Conservation (phyloP, 2,888 invertebrate species). For the Catocala sponsa region DNA sequence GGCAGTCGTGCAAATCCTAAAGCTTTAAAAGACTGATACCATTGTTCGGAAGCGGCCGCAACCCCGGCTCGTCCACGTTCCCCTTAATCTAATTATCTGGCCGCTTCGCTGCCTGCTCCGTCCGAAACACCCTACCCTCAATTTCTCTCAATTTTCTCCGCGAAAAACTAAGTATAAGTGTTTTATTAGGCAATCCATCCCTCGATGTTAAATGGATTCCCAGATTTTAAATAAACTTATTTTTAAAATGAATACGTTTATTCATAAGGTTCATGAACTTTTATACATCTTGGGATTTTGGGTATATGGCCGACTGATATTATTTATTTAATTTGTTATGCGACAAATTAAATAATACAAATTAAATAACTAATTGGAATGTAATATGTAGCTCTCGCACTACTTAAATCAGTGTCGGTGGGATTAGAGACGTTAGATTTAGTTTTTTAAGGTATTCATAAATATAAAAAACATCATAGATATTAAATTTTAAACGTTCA, state of each 20-base stretch:
- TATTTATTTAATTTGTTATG: too few species aligned
- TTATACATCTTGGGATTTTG: too few species aligned
- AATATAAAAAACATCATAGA: too few species aligned
- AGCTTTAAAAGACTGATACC: conserved; percentile 73
- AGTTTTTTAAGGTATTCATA: background rate
- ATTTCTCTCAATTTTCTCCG: conserved; percentile 70
- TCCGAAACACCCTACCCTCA: conserved; percentile 67
- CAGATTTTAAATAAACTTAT: conserved; percentile 63
- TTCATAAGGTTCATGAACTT: background rate
- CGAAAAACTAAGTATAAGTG: conserved; percentile 71
- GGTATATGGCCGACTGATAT: too few species aligned
- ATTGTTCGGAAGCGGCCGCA: conserved; percentile 74
- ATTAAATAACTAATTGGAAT: background rate
- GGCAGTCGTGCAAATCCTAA: conserved; percentile 70
- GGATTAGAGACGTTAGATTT: background rate
- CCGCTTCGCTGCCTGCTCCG: conserved; percentile 78
- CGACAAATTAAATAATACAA: too few species aligned
- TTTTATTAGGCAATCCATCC: conserved; percentile 74
- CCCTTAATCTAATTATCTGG: conserved; percentile 84
- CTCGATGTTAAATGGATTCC: conserved; percentile 64
- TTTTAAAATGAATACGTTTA: conserved; percentile 24
- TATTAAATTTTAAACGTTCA: background rate
- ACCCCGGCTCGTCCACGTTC: conserved; percentile 73
- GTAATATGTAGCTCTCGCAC: background rate
- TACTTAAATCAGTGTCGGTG: too few species aligned